Percentiles rank a stretch among this genome's conserved stretches.
Conservation (phyloP, 2,888 invertebrate genomes). For the Mesopsocus fuscifrons region DNA sequence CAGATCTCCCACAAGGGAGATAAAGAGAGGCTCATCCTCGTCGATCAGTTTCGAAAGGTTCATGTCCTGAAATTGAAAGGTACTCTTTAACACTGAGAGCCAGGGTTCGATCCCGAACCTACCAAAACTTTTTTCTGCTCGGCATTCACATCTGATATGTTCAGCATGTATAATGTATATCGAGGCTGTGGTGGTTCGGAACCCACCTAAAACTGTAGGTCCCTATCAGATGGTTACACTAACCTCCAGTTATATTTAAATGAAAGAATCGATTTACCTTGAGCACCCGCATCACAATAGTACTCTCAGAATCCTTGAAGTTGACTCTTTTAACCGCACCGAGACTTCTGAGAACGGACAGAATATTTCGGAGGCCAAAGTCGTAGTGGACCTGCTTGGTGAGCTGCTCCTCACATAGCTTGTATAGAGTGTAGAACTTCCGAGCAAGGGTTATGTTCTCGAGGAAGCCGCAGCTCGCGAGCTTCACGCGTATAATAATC, state of each 20-base stretch:
- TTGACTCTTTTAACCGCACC: slow-evolving; percentile 85
- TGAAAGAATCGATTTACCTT: no score
- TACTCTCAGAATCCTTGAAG: slow-evolving; percentile 81
- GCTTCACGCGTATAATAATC: slow-evolving; percentile 89
- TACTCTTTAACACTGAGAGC: no score
- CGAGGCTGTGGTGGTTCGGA: no score
- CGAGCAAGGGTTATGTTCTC: slow-evolving; percentile 88
- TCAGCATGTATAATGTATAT: no score
- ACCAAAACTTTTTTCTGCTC: no score
- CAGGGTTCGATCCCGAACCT: no score
- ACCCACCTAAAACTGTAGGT: no score
- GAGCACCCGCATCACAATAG: slow-evolving; percentile 89
- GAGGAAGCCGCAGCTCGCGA: slow-evolving; percentile 88
- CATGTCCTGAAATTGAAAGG: slow-evolving; percentile 54
- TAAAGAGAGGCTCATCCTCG: slow-evolving; percentile 94
- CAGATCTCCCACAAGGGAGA: slow-evolving; percentile 84
- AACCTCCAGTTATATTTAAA: no score
- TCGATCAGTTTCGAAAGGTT: slow-evolving; percentile 89
- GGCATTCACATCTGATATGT: no score
- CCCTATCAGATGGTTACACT: no score
- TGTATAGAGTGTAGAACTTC: slow-evolving; percentile 92
- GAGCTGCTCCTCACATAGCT: slow-evolving; percentile 90
- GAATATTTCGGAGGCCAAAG: slow-evolving; percentile 85
- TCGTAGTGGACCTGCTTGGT: slow-evolving; percentile 96
- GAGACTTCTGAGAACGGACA: slow-evolving; percentile 80